Evolutionary conservation across 2,888 invertebrate species (phyloP), one percentile per base, ranked within the genome.

Genomic region (Elysia crispata): DNA sequence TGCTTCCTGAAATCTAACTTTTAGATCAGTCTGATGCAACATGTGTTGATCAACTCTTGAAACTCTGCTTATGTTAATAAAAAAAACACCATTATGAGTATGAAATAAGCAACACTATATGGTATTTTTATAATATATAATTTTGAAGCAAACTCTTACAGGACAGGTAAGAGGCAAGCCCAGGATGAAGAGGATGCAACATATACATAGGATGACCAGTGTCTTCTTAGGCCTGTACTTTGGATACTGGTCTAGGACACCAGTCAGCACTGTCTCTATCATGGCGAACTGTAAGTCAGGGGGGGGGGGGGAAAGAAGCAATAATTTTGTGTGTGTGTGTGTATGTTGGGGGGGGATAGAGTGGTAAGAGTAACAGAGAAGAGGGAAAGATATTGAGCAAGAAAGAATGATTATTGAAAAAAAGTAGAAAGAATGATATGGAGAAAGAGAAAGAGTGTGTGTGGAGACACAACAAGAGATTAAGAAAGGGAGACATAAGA

Each of bases 181-280:
- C 1, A 90, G 79, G 11, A 91, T 80, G 81, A 90, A 91, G 82
- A 91, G 86, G 6, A 90, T 28, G 31, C 85, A 74, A 79, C 89
- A 90, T 64, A 91, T 87, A 41, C 77, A 70, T 15, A 86, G 60
- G 28, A 91, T 89, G 33, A 90, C 85, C 20, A 85, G 81, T 0
- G 89, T 87, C 86, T 92, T 93, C 62, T 89, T 86, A n/a, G 86
- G 86, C 57, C 95, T 93, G 30, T 91, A 81, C 62, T 75, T 41
- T 1, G 92, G 92, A 74, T 87, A 91, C 81, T 91, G 90, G 83
- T 93, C 93, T 80, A 91, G 85, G 31, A 92, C 86, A 28, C 91
- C 90, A 0, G 92, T 92, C 64, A 91, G 82, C 1, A 93, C 90
- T 15, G 92, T 92, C 86, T 93, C 92, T 74, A 92, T 86, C 86